Evolutionary conservation across 2,888 invertebrate genomes (phyloP).

Genomic region (Torymus tubicola): DNA sequence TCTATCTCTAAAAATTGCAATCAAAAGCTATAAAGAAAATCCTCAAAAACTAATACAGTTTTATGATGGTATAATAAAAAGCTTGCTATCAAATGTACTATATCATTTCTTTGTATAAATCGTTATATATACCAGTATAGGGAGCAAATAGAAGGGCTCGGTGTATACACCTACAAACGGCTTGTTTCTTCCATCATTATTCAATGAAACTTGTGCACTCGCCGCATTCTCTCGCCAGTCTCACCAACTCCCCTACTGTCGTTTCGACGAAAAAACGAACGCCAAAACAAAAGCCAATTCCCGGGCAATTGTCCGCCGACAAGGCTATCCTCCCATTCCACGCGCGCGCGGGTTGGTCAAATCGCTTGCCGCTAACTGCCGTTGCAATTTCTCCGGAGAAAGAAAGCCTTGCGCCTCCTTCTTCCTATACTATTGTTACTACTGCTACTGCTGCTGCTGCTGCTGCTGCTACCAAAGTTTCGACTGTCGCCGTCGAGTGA

Average conservation of each 20-base stretch:
- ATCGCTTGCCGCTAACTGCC: slow-evolving; percentile 29
- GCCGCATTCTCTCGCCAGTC: no score
- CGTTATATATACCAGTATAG: no score
- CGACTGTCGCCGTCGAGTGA: slow-evolving; percentile 27
- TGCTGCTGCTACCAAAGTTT: not conserved
- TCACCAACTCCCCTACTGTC: no score
- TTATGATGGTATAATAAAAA: no score
- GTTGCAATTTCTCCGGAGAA: slow-evolving; percentile 23
- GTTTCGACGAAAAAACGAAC: not conserved
- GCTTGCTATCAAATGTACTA: no score
- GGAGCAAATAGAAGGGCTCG: no score
- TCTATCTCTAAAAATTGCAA: no score
- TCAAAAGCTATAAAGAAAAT: no score
- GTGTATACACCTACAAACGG: no score
- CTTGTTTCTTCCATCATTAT: slow-evolving; percentile 12
- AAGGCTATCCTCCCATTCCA: no score
- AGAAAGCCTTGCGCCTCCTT: not conserved
- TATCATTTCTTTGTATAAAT: no score
- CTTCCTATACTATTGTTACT: not conserved
- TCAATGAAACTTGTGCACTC: slow-evolving; percentile 1
- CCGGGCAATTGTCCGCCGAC: slow-evolving; percentile 31
- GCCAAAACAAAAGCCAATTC: slow-evolving; percentile 23
- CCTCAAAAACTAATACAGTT: no score
- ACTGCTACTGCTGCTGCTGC: not conserved
- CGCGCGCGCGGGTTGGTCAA: not conserved